Base-by-base conservation (phyloP, 2,113 vertebrate species). In the Antechinus flavipes region DNA sequence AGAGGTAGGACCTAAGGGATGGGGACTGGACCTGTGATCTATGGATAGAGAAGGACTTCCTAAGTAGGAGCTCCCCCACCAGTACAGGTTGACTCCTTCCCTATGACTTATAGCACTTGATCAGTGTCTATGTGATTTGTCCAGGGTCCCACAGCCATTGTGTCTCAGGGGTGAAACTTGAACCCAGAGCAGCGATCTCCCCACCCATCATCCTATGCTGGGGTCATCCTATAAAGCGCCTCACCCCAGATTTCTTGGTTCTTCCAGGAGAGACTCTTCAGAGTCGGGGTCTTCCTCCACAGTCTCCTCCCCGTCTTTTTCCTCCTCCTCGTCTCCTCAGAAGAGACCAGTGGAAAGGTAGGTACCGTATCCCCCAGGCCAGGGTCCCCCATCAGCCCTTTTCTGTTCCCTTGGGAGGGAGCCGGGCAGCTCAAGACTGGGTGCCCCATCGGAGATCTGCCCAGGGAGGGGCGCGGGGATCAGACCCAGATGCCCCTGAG, bases 301-400 rank as follows among this genome's bases (percentile, higher is more conserved):
- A 14, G 61, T 68, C 61, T 68, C 61, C 61, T 68, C 61, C 12
- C 30, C 61, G 1, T 35, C 61, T 68, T 68, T 68, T 11, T 68
- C 61, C 58, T 68, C 58, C 12, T 68, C 61, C 68, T 98, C 99
- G 8, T 98, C 98, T n/a, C 98, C 99, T 89, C 99, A 99, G 98
- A 99, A 99, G 91, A 98, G 98, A 0, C 98, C 98, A 0, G 47
- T 97, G 90, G 99, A 99, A 97, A 99, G 99, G 99, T 99, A 97
- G 56, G 55, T 93, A 26, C 89, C 26, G 0, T 1, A 11, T 91
- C 2, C 27, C 46, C 91, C 58, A 30, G 1, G 24, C 25, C 91
- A 8, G 30, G 35, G 6, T 35, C 58, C 52, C 90, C 30, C 3
- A 35, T 55, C 49, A 5, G n/a, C 3, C 0, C 2, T 14, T 30